Percentiles rank a stretch among this genome's conserved stretches.
Conservation (phyloP, 2,888 invertebrate species). For the Papilio elwesi region DNA sequence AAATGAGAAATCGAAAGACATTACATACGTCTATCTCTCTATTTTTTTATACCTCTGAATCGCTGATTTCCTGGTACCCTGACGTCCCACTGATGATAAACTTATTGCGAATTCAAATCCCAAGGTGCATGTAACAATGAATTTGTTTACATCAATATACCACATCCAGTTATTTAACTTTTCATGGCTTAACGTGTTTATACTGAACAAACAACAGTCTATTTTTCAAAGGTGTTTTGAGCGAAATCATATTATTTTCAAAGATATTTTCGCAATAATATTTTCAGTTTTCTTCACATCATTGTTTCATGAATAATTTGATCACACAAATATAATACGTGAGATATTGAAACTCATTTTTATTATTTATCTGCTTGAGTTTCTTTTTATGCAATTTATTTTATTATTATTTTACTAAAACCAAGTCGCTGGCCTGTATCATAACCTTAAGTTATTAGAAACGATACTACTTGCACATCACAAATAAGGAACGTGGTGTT, state of each 20-base stretch:
- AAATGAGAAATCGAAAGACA: too few species aligned
- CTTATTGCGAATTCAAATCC: too few species aligned
- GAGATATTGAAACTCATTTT: not conserved
- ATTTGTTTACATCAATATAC: constrained; percentile 11
- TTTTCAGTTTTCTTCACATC: constrained; percentile 38
- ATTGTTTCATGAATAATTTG: constrained; percentile 22
- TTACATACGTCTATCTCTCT: too few species aligned
- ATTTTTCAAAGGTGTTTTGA: constrained; percentile 70
- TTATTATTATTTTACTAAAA: too few species aligned
- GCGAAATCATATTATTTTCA: constrained; percentile 66
- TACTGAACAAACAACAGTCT: constrained; percentile 69
- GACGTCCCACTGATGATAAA: too few species aligned
- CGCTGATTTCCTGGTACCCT: too few species aligned
- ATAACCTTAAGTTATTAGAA: too few species aligned
- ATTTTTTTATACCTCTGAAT: too few species aligned
- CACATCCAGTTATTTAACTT: constrained; percentile 40
- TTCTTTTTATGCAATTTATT: not conserved
- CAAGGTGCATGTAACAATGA: not conserved
- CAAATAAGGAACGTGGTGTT: not conserved
- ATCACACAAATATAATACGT: not conserved
- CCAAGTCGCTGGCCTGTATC: too few species aligned
- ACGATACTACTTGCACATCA: too few species aligned
- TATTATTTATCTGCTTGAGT: not conserved
- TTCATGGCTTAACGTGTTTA: constrained; percentile 53
- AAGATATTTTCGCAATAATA: constrained; percentile 42